These are phyloP conservation scores for Laticauda colubrina DNA, from an alignment of 2,113 vertebrate genomes.

Conservation along the genomic window DNA sequence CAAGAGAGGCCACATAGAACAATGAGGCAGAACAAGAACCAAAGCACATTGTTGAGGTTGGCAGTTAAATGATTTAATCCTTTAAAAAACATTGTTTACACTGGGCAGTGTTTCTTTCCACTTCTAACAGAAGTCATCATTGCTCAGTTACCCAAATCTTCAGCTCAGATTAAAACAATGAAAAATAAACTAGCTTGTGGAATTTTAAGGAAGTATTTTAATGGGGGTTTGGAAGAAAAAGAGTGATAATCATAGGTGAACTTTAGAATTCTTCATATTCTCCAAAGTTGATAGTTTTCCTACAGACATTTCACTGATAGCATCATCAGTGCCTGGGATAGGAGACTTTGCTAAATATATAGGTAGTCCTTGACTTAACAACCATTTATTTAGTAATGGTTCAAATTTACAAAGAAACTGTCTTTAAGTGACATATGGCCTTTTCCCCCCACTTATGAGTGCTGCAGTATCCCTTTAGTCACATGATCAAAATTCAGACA, in stretches of 20 bases:
- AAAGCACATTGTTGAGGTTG: not conserved
- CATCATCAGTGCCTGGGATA: not conserved
- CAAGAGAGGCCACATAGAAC: not conserved
- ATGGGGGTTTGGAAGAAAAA: not conserved
- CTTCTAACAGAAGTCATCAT: not conserved
- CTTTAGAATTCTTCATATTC: not conserved
- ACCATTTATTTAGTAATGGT: not conserved
- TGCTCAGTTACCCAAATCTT: not conserved
- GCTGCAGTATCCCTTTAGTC: not conserved
- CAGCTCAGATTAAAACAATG: not conserved
- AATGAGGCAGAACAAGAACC: not conserved
- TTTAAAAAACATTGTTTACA: not conserved
- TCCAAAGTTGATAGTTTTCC: not conserved
- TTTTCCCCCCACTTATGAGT: not conserved
- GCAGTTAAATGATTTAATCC: not conserved
- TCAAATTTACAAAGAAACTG: not conserved
- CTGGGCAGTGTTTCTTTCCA: not conserved
- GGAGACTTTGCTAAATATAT: not conserved
- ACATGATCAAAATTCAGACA: not conserved
- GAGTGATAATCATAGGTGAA: not conserved
- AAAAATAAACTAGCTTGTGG: accelerated
- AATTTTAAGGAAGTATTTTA: not conserved
- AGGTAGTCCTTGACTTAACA: not conserved
- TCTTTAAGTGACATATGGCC: not conserved
- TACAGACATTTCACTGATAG: not conserved